Base-by-base conservation (phyloP, 2,888 invertebrate species). In the Siphonodentalium dalli region DNA sequence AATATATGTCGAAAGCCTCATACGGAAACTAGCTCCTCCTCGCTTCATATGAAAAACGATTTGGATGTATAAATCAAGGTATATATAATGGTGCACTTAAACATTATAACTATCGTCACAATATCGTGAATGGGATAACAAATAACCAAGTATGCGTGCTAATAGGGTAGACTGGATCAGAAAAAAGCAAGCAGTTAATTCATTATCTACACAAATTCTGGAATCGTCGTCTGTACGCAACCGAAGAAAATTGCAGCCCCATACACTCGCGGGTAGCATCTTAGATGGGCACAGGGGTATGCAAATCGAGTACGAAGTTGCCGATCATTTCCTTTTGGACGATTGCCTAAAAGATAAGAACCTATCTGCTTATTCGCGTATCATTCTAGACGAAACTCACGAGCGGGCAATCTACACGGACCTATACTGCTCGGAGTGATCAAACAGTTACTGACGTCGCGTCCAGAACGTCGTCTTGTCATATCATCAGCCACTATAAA, bases 401-500 rank as follows among this genome's bases (percentile, higher is more conserved):
- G 79, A 79, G 48, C 49, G 80, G 44, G 77, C 71, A 35, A 66
- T 79, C 15, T 68, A 70, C 41, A 77, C 78, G 11, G 81, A 81
- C 43, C 52, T 81, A n/a, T n/a, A 8, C 61, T 81, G 24, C 56
- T 81, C 2, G 77, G 78, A 18, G 71, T 77, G 65, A 59, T 79
- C 7, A 78, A 78, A 48, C 53, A 57, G 21, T 63, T 55, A 39
- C 58, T 77, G 8, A 18, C 29, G 8, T 37, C 43, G 8, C 60
- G 77, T 51, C 62, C 66, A 20, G 72, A 79, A 24, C 63, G 79
- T 4, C 69, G 63, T 33, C 63, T 81, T 2, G 61, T 80, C 28
- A 68, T 81, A n/a, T 76, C 75, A 5, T 81, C 80, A 11, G 80
- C 80, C 8, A 80, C 81, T 1, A 76, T 79, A 27, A 72, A 80